Percentiles rank a stretch among this genome's conserved stretches.
Conservation (phyloP, 2,113 vertebrate genomes). For the Ardeotis arabs region DNA sequence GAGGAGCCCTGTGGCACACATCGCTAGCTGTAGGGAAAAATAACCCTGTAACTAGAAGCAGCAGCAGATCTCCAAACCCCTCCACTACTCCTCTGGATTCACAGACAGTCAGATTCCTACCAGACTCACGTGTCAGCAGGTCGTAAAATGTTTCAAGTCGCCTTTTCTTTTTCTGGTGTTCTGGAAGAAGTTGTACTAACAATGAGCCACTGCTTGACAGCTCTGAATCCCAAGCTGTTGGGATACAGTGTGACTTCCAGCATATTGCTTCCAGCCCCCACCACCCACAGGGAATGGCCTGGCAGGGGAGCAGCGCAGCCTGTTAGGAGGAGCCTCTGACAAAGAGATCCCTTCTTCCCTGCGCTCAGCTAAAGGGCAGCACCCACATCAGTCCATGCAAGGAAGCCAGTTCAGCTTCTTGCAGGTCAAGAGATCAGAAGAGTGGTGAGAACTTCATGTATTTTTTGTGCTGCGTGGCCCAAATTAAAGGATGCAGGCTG, state of each 20-base stretch:
- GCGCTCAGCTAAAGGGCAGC: not conserved
- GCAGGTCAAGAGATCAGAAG: not conserved
- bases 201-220: constrained; percentile 63
- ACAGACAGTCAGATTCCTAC: not conserved
- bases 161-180: constrained; percentile 22
- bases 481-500: not conserved
- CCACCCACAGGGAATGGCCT: constrained; percentile 58
- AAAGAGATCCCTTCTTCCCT: constrained; percentile 24
- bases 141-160: constrained; percentile 36
- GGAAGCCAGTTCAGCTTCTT: not conserved
- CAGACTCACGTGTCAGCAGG: constrained; percentile 31
- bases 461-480: not conserved
- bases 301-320: constrained; percentile 54
- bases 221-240: constrained; percentile 55
- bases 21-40: not conserved
- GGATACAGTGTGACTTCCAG: constrained; percentile 63
- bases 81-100: not conserved
- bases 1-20: not conserved
- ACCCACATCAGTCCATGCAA: not conserved
- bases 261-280: constrained; percentile 60
- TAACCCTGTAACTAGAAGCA: not conserved
- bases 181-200: constrained; percentile 63
- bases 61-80: not conserved
- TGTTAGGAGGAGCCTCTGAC: constrained; percentile 39
- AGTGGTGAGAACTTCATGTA: not conserved